phyloP scores from a whole-genome alignment of 2,113 vertebrate genomes.

The Petromus typicus region DNA sequence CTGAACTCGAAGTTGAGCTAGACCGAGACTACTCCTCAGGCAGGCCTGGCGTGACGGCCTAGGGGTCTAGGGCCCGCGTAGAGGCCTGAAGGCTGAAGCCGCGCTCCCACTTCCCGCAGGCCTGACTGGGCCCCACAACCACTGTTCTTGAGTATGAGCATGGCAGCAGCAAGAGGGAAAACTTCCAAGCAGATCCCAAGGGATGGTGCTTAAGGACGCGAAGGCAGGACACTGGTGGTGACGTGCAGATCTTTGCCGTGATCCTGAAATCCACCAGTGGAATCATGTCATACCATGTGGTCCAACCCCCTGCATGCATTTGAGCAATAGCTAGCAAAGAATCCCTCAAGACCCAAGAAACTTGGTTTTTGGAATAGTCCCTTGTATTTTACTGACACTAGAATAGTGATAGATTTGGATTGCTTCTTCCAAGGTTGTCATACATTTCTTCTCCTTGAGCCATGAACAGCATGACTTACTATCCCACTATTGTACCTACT shows the following conservation, averaged over 20 bases:
- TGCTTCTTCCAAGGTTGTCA: background rate
- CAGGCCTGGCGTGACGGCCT: too few species aligned
- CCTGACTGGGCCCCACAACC: too few species aligned
- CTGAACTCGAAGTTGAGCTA: too few species aligned
- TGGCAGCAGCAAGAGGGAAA: background rate
- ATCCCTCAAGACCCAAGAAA: background rate
- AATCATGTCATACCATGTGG: background rate
- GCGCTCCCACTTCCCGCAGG: too few species aligned
- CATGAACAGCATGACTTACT: rapidly evolving
- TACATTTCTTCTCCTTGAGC: background rate
- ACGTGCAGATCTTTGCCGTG: background rate
- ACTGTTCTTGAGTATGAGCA: background rate
- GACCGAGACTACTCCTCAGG: too few species aligned
- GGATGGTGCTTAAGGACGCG: background rate
- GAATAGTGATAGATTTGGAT: background rate
- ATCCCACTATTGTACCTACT: background rate
- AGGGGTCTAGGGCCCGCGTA: too few species aligned
- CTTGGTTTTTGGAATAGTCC: background rate
- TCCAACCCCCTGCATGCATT: background rate
- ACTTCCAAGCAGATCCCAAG: background rate
- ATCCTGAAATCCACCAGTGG: background rate
- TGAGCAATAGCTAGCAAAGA: background rate
- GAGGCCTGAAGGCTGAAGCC: too few species aligned
- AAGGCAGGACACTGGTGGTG: background rate
- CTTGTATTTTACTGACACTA: background rate